phyloP scores from a whole-genome alignment of 2,888 invertebrate genomes.

The Polydrusus pterygomalis region DNA sequence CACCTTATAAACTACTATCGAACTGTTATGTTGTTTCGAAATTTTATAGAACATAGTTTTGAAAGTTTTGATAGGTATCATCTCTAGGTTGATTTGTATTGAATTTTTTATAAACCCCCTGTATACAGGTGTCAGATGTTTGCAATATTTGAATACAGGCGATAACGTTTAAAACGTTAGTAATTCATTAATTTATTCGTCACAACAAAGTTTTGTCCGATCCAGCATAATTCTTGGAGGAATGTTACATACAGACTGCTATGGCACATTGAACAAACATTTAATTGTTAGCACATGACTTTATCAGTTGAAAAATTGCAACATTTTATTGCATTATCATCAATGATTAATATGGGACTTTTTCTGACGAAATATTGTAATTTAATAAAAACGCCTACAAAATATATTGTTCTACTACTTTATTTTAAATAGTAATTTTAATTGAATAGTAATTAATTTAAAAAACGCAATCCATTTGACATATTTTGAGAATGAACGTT shows the following conservation, averaged over 20 bases:
- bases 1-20: not conserved
- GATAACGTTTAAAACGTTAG: not conserved
- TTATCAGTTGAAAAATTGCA: conserved; percentile 12
- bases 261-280: not conserved
- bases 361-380: not conserved
- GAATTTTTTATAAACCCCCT: not conserved
- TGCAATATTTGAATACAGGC: not conserved
- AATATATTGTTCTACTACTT: no score
- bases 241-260: no score
- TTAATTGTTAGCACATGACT: conserved; percentile 9
- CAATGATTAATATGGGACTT: not conserved
- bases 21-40: no score
- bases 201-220: not conserved
- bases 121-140: no score
- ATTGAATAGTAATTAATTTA: no score
- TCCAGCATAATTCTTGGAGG: conserved; percentile 2
- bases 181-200: not conserved
- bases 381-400: no score
- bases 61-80: no score
- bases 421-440: no score
- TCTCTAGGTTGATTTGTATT: no score
- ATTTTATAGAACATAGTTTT: no score
- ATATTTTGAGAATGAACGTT: no score
- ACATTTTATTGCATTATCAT: not conserved
- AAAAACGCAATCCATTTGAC: no score